Base-by-base conservation (phyloP, 1,140 invertebrate genomes). In the Diorhabda sublineata region DNA sequence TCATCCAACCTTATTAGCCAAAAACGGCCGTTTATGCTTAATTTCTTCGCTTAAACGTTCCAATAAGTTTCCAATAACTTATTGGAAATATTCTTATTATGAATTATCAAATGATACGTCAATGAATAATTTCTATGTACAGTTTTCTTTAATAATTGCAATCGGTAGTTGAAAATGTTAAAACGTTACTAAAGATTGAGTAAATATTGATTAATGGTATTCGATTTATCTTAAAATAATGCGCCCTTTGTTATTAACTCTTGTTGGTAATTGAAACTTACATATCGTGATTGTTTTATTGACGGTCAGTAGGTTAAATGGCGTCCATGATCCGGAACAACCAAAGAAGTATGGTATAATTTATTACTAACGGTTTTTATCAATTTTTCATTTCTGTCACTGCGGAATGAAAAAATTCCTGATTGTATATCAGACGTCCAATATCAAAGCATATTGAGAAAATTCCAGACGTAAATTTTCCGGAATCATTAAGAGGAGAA, bases 281-380 rank as follows among this genome's bases (percentile, higher is more conserved):
- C 47, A 52, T 52, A 52, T 6, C n/a, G 6, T n/a, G 47, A 52
- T 52, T 52, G n/a, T 52, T 52, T 52, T 6, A 3, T 52, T n/a
- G 47, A 52, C n/a, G 47, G 47, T 52, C 47, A 52, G 47, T 52
- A n/a, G 47, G 47, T 52, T 52, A 52, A 52, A n/a, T 52, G n/a
- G 6, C 6, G 47, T 52, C 6, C 47, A 52, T 52, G 47, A 52
- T 52, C 47, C 47, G 47, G 47, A 52, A 52, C n/a, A 52, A 52
- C n/a, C 47, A 52, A n/a, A n/a, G 6, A 52, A 52, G 3, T 52
- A 52, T 52, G 47, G 26, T 26, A 26, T 26, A 26, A 26, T 26
- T 26, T 26, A 26, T 26, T 26, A 26, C 26, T 26, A 26, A 26
- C 26, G 26, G 26, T 26, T 26, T 26, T 26, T 26, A 26, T 26